A percentile compares a stretch with the other conserved stretches of the same genome.
Conservation (phyloP, 2,113 vertebrate species). For the Gobio gobio region DNA sequence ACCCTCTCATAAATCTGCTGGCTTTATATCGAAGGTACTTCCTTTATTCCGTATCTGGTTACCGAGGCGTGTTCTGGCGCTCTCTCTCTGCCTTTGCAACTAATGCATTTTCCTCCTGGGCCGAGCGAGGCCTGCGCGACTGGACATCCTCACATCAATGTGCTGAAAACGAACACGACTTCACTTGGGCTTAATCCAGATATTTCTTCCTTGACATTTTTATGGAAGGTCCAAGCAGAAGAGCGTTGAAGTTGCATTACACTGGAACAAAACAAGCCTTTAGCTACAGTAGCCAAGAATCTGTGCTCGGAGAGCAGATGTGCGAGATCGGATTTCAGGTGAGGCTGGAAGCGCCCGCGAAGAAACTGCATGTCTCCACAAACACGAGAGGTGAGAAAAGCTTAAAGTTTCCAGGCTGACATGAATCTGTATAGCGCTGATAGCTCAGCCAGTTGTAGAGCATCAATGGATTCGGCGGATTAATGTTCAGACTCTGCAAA, state of each 20-base stretch:
- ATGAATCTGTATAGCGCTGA: slow-evolving; percentile 16
- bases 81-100: slow-evolving; percentile 54
- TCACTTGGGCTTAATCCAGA: slow-evolving; percentile 69
- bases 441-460: slow-evolving; percentile 28
- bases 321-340: slow-evolving; percentile 76
- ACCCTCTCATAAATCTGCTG: slow-evolving; percentile 74
- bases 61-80: slow-evolving; percentile 54
- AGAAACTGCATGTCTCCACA: slow-evolving; percentile 70
- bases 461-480: slow-evolving; percentile 26
- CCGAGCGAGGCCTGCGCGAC: slow-evolving; percentile 50
- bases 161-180: slow-evolving; percentile 67
- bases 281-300: slow-evolving; percentile 77
- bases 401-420: slow-evolving; percentile 50
- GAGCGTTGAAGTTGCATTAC: slow-evolving; percentile 65
- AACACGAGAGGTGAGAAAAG: slow-evolving; percentile 54
- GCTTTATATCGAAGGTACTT: slow-evolving; percentile 70
- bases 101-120: slow-evolving; percentile 80
- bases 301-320: slow-evolving; percentile 69
- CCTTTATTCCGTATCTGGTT: slow-evolving; percentile 71
- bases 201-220: slow-evolving; percentile 78
- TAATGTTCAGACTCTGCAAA: slow-evolving; percentile 22
- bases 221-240: slow-evolving; percentile 72
- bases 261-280: slow-evolving; percentile 71
- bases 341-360: slow-evolving; percentile 53
- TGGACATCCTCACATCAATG: slow-evolving; percentile 64